Evolutionary conservation across 2,797 vertebrate genomes (phyloP), one percentile per base, ranked within the genome.

Genomic region (Artibeus lituratus): DNA sequence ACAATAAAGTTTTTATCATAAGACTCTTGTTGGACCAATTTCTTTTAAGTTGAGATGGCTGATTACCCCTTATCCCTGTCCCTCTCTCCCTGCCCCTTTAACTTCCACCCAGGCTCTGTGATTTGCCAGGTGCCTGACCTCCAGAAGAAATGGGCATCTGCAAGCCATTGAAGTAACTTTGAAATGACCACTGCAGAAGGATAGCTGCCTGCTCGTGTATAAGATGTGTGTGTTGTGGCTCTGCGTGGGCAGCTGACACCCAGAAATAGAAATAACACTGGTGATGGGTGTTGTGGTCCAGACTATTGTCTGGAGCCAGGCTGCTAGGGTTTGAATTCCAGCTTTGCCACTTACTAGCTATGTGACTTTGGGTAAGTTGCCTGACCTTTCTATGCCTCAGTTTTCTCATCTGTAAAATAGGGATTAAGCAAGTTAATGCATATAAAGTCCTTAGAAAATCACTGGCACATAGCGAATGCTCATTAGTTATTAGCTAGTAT

Each of bases 1-100:
- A 98, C 89, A 98, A 98, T 98, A 98, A 98, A 98, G 90, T 95
- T 98, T 98, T 98, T 99, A 98, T 98, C 97, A 91, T 96, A 98
- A 98, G 53, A 92, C 42, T 73, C 86, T 94, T 94, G 97, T 97
- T 95, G 94, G 95, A 5, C 97, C 85, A 39, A 5, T 97, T 96
- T 97, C 72, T 98, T 97, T 81, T 85, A 35, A 51, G 11, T 55
- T 19, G 15, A 74, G 22, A 32, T 80, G 49, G 42, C 83, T 65
- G 16, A 35, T 72, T 22, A 22, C 16, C 35, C 85, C 49, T 35
- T 44, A 32, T 72, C 76, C 26, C 72, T 57, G 39, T 78, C 22
- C 62, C 57, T 53, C 2, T 55, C 72, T 81, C 18, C 80, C 29
- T 42, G 35, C 26, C 72, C 77, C 24, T 39, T 80, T 94, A 51